phyloP scores from a whole-genome alignment of 2,113 vertebrate species.

The Ailuropoda melanoleuca region DNA sequence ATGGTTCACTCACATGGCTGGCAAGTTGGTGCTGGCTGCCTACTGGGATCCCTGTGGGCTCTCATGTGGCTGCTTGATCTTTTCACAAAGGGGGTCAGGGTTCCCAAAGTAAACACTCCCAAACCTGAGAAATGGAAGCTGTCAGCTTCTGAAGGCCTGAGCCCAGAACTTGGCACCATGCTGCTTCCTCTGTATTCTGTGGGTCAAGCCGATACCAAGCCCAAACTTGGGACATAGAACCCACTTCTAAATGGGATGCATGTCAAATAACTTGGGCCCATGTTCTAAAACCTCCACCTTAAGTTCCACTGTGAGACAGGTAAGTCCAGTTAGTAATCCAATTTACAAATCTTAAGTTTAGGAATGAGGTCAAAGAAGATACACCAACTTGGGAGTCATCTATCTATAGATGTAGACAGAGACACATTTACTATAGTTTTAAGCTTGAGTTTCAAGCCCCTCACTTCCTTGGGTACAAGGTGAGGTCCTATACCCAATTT shows the following conservation, averaged over 20 bases:
- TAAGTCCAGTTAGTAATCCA: background rate
- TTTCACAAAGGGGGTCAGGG: background rate
- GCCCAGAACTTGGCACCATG: background rate
- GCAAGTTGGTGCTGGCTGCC: background rate
- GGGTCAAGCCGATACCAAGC: background rate
- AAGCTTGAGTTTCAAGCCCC: background rate
- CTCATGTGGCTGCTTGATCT: background rate
- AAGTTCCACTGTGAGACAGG: background rate
- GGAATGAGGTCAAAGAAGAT: background rate
- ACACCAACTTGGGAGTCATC: background rate
- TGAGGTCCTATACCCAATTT: background rate
- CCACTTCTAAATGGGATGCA: background rate
- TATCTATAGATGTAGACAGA: background rate
- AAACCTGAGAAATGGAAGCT: background rate
- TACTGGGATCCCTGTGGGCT: background rate
- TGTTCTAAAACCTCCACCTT: constrained; percentile 9
- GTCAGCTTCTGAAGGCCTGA: background rate
- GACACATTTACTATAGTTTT: background rate
- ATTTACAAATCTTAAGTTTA: constrained; percentile 7
- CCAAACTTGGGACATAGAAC: background rate
- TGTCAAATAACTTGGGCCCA: background rate
- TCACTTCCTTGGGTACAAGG: background rate
- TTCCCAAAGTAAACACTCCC: background rate
- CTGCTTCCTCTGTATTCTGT: background rate
- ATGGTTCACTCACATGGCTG: background rate